Evolutionary conservation across 2,888 invertebrate species (phyloP).

Genomic region (Cryptops parisi): DNA sequence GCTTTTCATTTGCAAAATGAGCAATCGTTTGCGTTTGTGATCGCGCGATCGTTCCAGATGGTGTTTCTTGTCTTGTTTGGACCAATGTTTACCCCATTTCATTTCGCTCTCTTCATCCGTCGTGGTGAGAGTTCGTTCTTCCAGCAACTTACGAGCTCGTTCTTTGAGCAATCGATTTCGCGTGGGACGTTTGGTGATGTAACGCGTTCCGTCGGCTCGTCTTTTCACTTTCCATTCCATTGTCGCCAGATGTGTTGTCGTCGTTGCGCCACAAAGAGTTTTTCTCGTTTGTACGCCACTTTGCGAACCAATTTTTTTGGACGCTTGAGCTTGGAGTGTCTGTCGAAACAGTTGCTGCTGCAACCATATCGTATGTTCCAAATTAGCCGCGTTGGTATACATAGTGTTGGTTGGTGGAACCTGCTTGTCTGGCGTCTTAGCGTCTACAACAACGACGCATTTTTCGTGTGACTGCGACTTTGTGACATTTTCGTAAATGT

Average conservation of each 20-base stretch:
- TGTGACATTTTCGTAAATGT: too few species aligned
- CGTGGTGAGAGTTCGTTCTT: constrained; percentile 50
- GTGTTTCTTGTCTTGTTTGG: constrained; percentile 54
- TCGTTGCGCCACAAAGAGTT: background rate
- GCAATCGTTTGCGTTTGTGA: constrained; percentile 25
- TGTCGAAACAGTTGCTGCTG: constrained; percentile 46
- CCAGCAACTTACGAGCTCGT: constrained; percentile 47
- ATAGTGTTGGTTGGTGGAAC: constrained; percentile 45
- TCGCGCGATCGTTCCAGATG: constrained; percentile 55
- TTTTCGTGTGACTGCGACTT: too few species aligned
- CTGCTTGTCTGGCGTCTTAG: too few species aligned
- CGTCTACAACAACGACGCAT: too few species aligned
- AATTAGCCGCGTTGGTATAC: constrained; percentile 53
- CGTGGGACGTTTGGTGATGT: constrained; percentile 55
- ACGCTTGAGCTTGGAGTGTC: constrained; percentile 32
- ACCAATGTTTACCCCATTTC: constrained; percentile 59
- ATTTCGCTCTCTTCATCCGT: constrained; percentile 66
- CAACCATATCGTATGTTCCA: constrained; percentile 50
- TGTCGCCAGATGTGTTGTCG: constrained; percentile 21
- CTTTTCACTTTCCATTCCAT: constrained; percentile 64
- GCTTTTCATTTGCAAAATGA: constrained; percentile 25
- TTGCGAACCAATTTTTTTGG: constrained; percentile 25
- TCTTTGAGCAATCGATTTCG: constrained; percentile 50
- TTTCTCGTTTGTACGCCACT: constrained; percentile 10
- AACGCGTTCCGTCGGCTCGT: constrained; percentile 57